These are phyloP conservation scores for Channa maculata DNA, from an alignment of 2,113 vertebrate genomes.

Conservation along the genomic window DNA sequence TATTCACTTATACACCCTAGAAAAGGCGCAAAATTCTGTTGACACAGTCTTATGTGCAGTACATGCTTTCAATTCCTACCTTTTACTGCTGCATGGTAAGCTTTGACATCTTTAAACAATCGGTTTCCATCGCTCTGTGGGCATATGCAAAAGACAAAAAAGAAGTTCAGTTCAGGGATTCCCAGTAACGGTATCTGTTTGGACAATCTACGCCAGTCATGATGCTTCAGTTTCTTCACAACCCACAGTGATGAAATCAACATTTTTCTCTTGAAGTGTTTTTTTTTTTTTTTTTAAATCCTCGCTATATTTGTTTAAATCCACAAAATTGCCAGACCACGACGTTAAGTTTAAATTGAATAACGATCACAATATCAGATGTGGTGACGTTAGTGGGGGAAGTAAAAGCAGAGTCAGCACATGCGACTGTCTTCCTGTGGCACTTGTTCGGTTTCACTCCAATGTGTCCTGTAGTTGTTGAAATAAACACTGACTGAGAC, in stretches of 20 bases:
- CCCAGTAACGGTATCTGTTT: neutral
- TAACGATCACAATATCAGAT: constrained; percentile 8
- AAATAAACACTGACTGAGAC: neutral
- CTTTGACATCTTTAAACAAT: constrained; percentile 92
- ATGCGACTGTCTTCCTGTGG: constrained; percentile 63
- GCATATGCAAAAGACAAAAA: constrained; percentile 1
- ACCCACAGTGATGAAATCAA: neutral
- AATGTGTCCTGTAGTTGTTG: neutral
- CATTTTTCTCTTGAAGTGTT: neutral
- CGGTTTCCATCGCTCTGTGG: constrained; percentile 87
- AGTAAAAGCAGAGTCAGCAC: constrained; percentile 50
- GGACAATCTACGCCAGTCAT: neutral
- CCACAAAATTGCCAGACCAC: neutral
- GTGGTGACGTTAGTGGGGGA: constrained; percentile 12
- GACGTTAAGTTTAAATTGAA: neutral
- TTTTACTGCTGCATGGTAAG: constrained; percentile 89
- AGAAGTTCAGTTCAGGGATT: neutral
- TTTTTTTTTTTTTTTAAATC: neutral
- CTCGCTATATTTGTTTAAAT: no score
- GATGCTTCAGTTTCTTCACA: constrained; percentile 4
- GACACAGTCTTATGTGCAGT: no score
- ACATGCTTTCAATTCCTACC: constrained; percentile 73
- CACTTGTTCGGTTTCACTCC: constrained; percentile 1
- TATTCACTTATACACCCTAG: neutral
- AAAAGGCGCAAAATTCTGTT: neutral